These are phyloP conservation scores for Adineta ricciae DNA, from an alignment of 2,888 invertebrate genomes.

Conservation along the genomic window DNA sequence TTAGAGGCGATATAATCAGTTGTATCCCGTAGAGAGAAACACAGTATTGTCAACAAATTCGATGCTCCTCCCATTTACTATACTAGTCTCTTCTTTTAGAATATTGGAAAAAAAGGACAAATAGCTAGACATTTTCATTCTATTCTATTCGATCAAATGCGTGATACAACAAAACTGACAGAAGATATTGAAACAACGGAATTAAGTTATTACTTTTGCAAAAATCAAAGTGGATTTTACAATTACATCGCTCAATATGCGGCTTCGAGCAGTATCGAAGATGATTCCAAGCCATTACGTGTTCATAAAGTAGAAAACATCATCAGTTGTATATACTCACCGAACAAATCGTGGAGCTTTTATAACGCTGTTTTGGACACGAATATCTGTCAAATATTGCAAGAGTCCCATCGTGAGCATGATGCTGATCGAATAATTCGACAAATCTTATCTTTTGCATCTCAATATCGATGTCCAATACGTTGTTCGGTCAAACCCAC, in stretches of 20 bases:
- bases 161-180: not conserved
- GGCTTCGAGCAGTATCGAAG: not conserved
- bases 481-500: not conserved
- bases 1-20: no score
- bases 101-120: no score
- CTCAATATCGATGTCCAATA: not conserved
- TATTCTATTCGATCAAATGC: not conserved
- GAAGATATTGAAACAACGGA: not conserved
- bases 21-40: no score
- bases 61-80: no score
- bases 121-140: conserved; percentile 47
- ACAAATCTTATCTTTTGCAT: not conserved
- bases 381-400: not conserved
- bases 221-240: not conserved
- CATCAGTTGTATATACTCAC: not conserved
- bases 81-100: no score
- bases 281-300: not conserved
- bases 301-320: not conserved
- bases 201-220: not conserved
- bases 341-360: not conserved
- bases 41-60: no score
- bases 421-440: not conserved
- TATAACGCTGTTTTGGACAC: not conserved
- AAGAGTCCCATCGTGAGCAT: not conserved
- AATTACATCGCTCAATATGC: not conserved